phyloP scores from a whole-genome alignment of 2,888 invertebrate species.

The Polyploca ridens region DNA sequence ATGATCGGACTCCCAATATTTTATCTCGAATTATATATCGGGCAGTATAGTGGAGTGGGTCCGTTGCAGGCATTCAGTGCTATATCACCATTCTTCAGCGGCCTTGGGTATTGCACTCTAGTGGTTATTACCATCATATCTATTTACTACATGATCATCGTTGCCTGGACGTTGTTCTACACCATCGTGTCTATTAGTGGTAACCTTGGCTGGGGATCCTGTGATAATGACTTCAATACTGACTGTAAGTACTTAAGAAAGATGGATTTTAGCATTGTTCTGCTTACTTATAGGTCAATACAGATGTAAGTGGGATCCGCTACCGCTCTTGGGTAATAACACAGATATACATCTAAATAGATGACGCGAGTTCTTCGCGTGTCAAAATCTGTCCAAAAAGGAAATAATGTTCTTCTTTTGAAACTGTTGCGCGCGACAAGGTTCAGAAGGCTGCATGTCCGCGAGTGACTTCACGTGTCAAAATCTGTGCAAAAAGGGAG shows the following conservation, averaged over 20 bases:
- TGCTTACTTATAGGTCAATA: too few relatives aligned
- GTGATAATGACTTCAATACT: constrained; percentile 86
- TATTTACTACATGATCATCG: constrained; percentile 92
- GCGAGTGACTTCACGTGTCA: too few relatives aligned
- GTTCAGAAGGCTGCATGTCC: too few relatives aligned
- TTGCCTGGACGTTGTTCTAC: constrained; percentile 91
- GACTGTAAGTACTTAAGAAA: constrained; percentile 77
- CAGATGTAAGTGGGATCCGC: too few relatives aligned
- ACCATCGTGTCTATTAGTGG: constrained; percentile 88
- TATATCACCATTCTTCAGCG: constrained; percentile 86
- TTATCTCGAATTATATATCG: constrained; percentile 90
- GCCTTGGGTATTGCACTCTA: constrained; percentile 87
- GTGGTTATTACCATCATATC: constrained; percentile 89
- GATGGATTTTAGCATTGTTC: too few relatives aligned
- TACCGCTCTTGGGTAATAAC: too few relatives aligned
- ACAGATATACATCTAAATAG: too few relatives aligned
- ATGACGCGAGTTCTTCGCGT: too few relatives aligned
- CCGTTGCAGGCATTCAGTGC: constrained; percentile 86
- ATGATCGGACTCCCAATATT: constrained; percentile 92
- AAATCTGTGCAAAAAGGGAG: too few relatives aligned
- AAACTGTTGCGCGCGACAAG: too few relatives aligned
- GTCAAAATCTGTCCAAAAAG: too few relatives aligned
- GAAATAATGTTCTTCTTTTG: too few relatives aligned
- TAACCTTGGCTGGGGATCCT: constrained; percentile 88
- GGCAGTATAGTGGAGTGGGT: constrained; percentile 91